Evolutionary conservation across 2,888 invertebrate genomes (phyloP).

Genomic region (Lacanobia wlatinum): DNA sequence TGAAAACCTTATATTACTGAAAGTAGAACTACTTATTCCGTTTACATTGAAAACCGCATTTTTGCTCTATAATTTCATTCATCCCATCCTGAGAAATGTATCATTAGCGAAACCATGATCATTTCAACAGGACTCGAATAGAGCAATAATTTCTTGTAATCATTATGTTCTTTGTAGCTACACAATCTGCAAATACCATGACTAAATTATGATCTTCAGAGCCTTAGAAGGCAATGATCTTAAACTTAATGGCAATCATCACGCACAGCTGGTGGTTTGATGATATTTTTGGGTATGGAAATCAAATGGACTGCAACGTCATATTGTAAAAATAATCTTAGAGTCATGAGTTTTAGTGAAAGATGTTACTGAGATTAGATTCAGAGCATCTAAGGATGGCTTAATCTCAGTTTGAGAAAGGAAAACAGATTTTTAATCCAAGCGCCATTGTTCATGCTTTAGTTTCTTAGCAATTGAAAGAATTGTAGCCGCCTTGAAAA

Average conservation of each 20-base stretch:
- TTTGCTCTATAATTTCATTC: constrained; percentile 51
- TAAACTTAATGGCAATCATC: constrained; percentile 42
- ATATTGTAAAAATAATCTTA: constrained; percentile 10
- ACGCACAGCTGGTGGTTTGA: constrained; percentile 40
- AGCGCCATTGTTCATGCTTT: neutral
- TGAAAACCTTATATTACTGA: constrained; percentile 42
- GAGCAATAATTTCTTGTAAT: constrained; percentile 15
- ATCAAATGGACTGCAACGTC: constrained; percentile 24
- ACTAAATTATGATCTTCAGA: constrained; percentile 16
- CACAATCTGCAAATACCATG: constrained; percentile 8
- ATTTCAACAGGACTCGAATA: constrained; percentile 29
- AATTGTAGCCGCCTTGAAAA: constrained; percentile 6
- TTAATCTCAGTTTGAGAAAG: neutral
- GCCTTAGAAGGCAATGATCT: constrained; percentile 26
- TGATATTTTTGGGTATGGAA: constrained; percentile 12
- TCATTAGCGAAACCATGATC: constrained; percentile 38
- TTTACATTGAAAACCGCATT: constrained; percentile 24
- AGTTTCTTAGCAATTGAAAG: constrained; percentile 9
- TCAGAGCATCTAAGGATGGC: constrained; percentile 17
- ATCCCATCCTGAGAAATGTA: constrained; percentile 36
- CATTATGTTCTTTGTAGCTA: constrained; percentile 12
- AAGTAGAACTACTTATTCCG: constrained; percentile 21
- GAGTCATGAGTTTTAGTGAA: constrained; percentile 10
- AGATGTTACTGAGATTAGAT: constrained; percentile 11
- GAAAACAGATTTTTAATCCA: neutral